Conservation (phyloP, 2,888 invertebrate species). For the Ethmia dodecea region DNA sequence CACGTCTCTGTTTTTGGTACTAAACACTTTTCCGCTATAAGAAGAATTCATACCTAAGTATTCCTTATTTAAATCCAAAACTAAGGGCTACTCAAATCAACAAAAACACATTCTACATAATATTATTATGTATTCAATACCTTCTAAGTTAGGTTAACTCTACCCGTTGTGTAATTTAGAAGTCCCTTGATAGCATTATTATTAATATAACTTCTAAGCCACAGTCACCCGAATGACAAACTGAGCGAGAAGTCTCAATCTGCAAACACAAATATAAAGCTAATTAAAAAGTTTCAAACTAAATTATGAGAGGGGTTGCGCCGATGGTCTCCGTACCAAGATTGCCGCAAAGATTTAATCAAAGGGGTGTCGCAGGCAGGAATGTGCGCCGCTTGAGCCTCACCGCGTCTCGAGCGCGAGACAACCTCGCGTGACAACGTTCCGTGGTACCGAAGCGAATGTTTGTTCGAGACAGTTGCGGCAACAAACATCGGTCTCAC, state of each 20-base stretch:
- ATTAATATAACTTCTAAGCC: slow-evolving; percentile 68
- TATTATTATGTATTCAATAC: too few relatives aligned
- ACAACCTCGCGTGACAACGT: slow-evolving; percentile 24
- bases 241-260: slow-evolving; percentile 71
- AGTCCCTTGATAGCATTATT: slow-evolving; percentile 42
- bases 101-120: too few relatives aligned
- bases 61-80: too few relatives aligned
- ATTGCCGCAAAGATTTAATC: slow-evolving; percentile 69
- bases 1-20: slow-evolving; percentile 6
- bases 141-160: too few relatives aligned
- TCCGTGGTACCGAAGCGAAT: slow-evolving; percentile 56
- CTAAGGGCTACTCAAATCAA: too few relatives aligned
- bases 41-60: too few relatives aligned
- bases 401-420: slow-evolving; percentile 21
- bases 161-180: too few relatives aligned
- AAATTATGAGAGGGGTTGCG: slow-evolving; percentile 76
- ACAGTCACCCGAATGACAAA: slow-evolving; percentile 64
- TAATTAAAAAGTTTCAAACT: slow-evolving; percentile 78
- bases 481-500: slow-evolving; percentile 68
- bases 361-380: slow-evolving; percentile 52
- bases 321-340: slow-evolving; percentile 68
- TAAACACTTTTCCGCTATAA: slow-evolving; percentile 10
- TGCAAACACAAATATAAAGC: slow-evolving; percentile 78
- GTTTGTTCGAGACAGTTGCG: slow-evolving; percentile 60
- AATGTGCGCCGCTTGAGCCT: slow-evolving; percentile 37